A percentile compares a stretch with the other conserved stretches of the same genome.
phyloP scores from a whole-genome alignment of 2,888 invertebrate species.

The Cacoxenus indagator region DNA sequence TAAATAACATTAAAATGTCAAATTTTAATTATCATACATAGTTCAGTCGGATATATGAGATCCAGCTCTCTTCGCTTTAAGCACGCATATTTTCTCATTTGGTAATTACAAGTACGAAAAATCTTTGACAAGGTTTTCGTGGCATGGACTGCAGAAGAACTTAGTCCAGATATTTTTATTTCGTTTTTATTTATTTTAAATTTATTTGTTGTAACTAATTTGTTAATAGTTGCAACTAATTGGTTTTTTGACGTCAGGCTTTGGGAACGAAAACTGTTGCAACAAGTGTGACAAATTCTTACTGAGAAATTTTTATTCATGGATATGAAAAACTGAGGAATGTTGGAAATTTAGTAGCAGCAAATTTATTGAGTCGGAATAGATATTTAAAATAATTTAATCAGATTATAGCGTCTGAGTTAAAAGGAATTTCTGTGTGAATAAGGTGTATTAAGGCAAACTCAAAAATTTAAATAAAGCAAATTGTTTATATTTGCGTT shows the following conservation, averaged over 20 bases:
- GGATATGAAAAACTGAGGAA: too few species aligned
- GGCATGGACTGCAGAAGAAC: not conserved
- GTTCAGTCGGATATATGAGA: slow-evolving; percentile 57
- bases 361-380: too few species aligned
- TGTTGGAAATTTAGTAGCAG: too few species aligned
- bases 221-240: not conserved
- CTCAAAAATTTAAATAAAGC: too few species aligned
- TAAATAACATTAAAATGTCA: slow-evolving; percentile 63
- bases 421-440: too few species aligned
- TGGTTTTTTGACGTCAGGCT: too few species aligned
- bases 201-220: slow-evolving; percentile 7
- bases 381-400: too few species aligned
- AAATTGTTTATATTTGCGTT: too few species aligned
- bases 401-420: too few species aligned
- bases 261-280: slow-evolving; percentile 28
- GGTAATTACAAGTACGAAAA: slow-evolving; percentile 39
- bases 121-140: not conserved
- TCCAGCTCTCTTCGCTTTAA: slow-evolving; percentile 43
- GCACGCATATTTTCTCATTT: not conserved
- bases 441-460: too few species aligned
- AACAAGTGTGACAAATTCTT: too few species aligned
- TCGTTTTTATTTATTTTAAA: slow-evolving; percentile 9
- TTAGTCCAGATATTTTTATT: not conserved
- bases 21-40: slow-evolving; percentile 60
- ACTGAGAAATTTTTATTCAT: too few species aligned